A percentile compares a stretch with the other conserved stretches of the same genome.
Evolutionary conservation across 2,797 vertebrate genomes (phyloP).

Genomic region (Emydoidea blandingii): DNA sequence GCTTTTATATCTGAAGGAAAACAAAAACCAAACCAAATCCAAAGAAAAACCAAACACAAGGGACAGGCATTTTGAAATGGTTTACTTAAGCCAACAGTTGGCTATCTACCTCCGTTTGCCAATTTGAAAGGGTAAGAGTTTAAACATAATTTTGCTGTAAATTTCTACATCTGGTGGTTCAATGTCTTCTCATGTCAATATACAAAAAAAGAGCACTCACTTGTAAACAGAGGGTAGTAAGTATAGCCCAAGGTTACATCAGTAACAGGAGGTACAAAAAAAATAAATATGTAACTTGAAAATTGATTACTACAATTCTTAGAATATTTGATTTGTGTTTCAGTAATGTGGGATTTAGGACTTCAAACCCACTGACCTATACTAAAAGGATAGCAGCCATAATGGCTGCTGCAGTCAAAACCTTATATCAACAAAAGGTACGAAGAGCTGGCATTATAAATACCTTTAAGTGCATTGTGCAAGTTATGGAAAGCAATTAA

Average conservation of each 20-base stretch:
- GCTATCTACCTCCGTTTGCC: not conserved
- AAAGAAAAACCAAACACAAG: not conserved
- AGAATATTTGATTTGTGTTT: not conserved
- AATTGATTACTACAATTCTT: not conserved
- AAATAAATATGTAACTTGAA: not conserved
- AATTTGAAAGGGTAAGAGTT: not conserved
- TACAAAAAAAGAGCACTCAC: not conserved
- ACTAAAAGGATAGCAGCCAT: not conserved
- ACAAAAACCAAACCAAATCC: not conserved
- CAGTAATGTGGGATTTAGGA: not conserved
- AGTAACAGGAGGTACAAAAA: not conserved
- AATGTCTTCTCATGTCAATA: not conserved
- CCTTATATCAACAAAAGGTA: not conserved
- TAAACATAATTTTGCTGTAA: not conserved
- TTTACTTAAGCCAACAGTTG: not conserved
- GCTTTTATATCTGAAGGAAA: not conserved
- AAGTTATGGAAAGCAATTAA: not conserved
- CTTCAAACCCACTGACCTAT: not conserved
- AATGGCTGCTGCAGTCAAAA: not conserved
- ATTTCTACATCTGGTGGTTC: not conserved
- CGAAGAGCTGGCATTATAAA: not conserved
- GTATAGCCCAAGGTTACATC: not conserved
- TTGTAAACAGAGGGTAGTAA: not conserved
- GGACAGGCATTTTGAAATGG: not conserved
- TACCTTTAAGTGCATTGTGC: not conserved